These are phyloP conservation scores for Mesocricetus auratus DNA, from an alignment of 2,113 vertebrate species.

Conservation along the genomic window DNA sequence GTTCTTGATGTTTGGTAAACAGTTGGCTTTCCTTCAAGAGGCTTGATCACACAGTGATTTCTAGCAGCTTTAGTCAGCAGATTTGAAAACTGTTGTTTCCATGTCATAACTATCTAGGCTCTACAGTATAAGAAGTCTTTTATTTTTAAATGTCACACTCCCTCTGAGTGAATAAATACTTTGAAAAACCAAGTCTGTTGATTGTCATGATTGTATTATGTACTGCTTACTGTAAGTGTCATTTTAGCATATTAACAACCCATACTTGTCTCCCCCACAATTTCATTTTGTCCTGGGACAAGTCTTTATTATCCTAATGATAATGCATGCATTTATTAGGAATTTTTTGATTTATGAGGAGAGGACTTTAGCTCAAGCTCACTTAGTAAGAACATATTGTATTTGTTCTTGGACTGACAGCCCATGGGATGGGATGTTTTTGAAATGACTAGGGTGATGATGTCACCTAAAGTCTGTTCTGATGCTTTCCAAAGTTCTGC, in stretches of 20 bases:
- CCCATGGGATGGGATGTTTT: not conserved
- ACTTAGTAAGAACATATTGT: constrained; percentile 2
- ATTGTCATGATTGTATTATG: not conserved
- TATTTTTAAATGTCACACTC: constrained; percentile 60
- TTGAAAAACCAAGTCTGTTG: constrained; percentile 2
- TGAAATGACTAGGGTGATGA: not conserved
- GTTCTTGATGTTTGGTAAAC: constrained; percentile 33
- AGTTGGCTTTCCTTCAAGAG: constrained; percentile 44
- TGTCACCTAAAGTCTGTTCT: constrained; percentile 11
- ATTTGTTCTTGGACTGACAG: not conserved
- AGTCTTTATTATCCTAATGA: not conserved
- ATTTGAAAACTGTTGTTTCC: constrained; percentile 65
- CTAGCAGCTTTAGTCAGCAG: constrained; percentile 52
- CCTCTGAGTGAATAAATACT: constrained; percentile 27
- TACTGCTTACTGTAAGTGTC: not conserved
- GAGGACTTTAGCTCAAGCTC: not conserved
- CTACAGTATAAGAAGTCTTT: constrained; percentile 45
- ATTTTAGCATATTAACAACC: not conserved
- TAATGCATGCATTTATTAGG: not conserved
- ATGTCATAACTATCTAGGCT: constrained; percentile 51
- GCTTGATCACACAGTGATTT: not conserved
- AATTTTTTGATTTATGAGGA: constrained; percentile 44
- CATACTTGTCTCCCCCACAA: not conserved
- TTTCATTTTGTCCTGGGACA: not conserved
- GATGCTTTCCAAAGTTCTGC: not conserved